A percentile compares a stretch with the other conserved stretches of the same genome.
Evolutionary conservation across 2,113 vertebrate species (phyloP).

Genomic region (Eonycteris spelaea): DNA sequence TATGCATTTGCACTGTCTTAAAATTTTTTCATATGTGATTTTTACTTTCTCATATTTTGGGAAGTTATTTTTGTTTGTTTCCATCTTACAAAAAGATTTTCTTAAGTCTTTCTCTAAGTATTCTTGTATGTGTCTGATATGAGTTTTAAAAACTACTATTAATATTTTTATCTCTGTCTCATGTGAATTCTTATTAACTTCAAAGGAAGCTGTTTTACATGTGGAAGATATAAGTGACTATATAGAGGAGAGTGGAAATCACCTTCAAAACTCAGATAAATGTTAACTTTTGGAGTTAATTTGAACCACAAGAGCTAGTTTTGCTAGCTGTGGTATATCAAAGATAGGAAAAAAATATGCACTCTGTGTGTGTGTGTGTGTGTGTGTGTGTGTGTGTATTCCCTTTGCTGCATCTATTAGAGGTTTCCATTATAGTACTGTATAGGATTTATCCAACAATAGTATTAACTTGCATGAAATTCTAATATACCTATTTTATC

Average conservation of each 20-base stretch:
- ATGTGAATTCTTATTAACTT: slow-evolving; percentile 12
- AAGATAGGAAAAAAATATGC: not conserved
- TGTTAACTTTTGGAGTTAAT: slow-evolving; percentile 1
- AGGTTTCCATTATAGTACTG: not conserved
- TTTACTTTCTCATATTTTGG: not conserved
- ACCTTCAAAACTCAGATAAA: not conserved
- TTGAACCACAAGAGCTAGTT: not conserved
- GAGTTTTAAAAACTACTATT: not conserved
- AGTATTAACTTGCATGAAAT: not conserved
- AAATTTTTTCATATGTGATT: not conserved
- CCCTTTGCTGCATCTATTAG: not conserved
- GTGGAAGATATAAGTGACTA: not conserved
- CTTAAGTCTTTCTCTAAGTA: not conserved
- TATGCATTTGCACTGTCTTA: not conserved
- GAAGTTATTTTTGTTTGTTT: not conserved
- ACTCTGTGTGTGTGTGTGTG: not conserved
- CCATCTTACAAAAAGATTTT: not conserved
- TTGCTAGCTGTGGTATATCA: not conserved
- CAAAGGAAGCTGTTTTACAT: not conserved
- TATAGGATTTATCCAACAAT: not conserved
- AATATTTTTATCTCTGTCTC: not conserved
- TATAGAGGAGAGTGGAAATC: not conserved
- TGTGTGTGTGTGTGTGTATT: not conserved
- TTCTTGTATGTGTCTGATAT: not conserved
- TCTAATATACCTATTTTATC: not conserved